Base-by-base conservation (phyloP, 2,797 vertebrate species). In the Gymnodraco acuticeps region DNA sequence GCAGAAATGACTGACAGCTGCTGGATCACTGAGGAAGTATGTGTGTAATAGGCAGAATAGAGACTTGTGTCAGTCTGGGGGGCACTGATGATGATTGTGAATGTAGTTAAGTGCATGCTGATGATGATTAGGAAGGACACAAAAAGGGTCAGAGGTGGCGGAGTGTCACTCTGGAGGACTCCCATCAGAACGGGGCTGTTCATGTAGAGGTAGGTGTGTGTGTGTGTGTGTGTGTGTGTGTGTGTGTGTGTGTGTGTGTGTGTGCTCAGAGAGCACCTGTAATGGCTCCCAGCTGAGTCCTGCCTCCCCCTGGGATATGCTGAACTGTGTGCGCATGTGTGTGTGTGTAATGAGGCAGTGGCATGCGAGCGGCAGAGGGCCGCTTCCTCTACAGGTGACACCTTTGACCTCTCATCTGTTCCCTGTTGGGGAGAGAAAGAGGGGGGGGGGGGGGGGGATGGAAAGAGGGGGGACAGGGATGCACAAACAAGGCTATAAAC, bases 361-460 rank as follows among this genome's bases (percentile, higher is more conserved):
- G 94, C 95, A 95, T 95, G 94, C 91, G 90, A 94, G 86, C 76
- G 83, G 91, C 91, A 91, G 94, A 93, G 85, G 91, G 87, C 87
- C 64, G 87, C 91, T 95, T 96, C 95, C 94, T 94, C 92, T 88
- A 91, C 93, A 95, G 94, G 94, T 95, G 95, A 95, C 93, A 93
- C 94, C 93, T 95, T 94, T 95, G 94, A 95, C 94, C 95, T 92
- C 92, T 94, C 95, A 95, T 95, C 95, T 95, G 94, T 94, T 96
- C 93, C 88, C 92, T 87, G 92, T 94, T 93, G 92, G 77, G 71
- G 73, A 73, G 70, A 77, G 60, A 68, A 16, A 59, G 66, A 59
- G 79, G 73, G 69, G 87, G 80, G 69, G 78, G 20, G 4, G 2
- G 23, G 69, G 78, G 20, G 4, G 2, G 23, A 60, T 64, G 68